phyloP scores from a whole-genome alignment of 2,113 vertebrate genomes.

The Mungos mungo region DNA sequence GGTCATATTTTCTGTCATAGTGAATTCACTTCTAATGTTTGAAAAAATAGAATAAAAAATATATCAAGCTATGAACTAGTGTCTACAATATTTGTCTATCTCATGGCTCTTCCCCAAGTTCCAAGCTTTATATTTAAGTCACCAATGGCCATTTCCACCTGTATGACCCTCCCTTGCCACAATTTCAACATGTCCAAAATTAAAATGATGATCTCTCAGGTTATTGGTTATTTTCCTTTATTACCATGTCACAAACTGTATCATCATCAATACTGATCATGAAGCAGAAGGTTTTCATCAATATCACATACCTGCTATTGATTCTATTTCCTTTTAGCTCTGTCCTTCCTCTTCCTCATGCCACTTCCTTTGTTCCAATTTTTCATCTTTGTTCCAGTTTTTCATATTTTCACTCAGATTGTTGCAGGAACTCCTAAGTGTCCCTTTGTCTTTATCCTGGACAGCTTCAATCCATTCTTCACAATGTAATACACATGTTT shows the following conservation, averaged over 20 bases:
- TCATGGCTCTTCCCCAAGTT: background rate
- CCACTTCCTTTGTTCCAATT: background rate
- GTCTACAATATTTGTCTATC: background rate
- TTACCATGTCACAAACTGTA: background rate
- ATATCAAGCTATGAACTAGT: background rate
- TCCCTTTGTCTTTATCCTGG: background rate
- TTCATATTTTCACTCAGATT: background rate
- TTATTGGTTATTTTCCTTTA: background rate
- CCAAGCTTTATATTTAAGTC: background rate
- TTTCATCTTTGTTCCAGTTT: background rate
- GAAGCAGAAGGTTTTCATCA: background rate
- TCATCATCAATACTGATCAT: background rate
- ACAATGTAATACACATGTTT: background rate
- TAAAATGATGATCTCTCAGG: background rate
- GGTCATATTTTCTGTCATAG: background rate
- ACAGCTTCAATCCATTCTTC: background rate
- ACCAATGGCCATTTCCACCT: background rate
- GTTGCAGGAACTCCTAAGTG: background rate
- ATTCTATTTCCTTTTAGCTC: background rate
- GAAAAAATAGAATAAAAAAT: background rate
- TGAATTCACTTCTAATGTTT: background rate
- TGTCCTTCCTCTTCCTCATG: background rate
- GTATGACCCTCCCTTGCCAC: rapidly evolving
- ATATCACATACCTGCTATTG: background rate
- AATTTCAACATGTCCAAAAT: background rate